Evolutionary conservation across 2,888 invertebrate genomes (phyloP).

Genomic region (Cantharis rustica): DNA sequence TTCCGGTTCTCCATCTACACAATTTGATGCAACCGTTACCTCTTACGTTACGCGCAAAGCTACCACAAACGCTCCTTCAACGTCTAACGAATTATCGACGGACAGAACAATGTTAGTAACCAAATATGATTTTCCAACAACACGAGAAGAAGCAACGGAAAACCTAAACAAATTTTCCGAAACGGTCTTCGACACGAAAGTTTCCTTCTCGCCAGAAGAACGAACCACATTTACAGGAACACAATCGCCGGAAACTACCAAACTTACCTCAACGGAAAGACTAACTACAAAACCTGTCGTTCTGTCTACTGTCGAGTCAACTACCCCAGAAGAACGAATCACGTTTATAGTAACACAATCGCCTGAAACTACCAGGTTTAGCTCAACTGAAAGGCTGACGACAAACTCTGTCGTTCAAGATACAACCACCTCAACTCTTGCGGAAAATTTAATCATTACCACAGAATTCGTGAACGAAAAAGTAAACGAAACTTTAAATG

Average conservation of each 20-base stretch:
- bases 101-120: not conserved
- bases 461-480: not conserved
- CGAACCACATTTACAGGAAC: not conserved
- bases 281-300: not conserved
- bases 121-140: not conserved
- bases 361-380: not conserved
- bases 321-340: not conserved
- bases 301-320: too few species aligned
- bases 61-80: conserved; percentile 1
- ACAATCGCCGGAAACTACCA: not conserved
- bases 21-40: not conserved
- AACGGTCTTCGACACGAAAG: not conserved
- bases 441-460: not conserved
- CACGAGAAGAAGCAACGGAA: not conserved
- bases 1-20: conserved; percentile 1
- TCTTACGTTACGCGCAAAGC: conserved; percentile 3
- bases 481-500: not conserved
- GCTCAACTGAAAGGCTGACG: not conserved
- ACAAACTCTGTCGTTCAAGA: not conserved
- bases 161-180: not conserved
- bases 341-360: not conserved
- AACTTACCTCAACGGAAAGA: not conserved
- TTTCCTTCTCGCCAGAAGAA: not conserved
- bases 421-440: not conserved
- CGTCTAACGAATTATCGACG: not conserved